A percentile compares a stretch with the other conserved stretches of the same genome.
These are phyloP conservation scores for Knipowitschia caucasica DNA, from an alignment of 2,797 vertebrate genomes.

Conservation along the genomic window DNA sequence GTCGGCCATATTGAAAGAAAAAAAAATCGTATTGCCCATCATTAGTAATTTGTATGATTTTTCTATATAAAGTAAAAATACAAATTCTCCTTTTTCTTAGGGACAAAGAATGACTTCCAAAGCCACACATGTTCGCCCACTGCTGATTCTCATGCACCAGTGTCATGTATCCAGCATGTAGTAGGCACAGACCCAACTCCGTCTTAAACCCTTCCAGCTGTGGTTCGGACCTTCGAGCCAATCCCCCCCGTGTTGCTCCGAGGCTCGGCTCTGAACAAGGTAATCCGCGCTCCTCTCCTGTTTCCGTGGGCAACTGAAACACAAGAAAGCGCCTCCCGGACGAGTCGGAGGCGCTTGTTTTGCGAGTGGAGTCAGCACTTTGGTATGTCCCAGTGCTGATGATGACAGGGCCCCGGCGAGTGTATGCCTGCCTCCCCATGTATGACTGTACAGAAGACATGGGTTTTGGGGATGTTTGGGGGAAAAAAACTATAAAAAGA, in stretches of 20 bases:
- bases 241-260: constrained; percentile 13
- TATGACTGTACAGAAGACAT: background rate
- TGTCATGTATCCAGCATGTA: background rate
- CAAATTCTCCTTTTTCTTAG: background rate
- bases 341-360: constrained; percentile 65
- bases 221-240: constrained; percentile 6
- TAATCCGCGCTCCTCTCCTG: constrained; percentile 48
- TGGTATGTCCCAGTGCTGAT: constrained; percentile 59
- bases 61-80: no score
- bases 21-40: no score
- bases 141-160: background rate
- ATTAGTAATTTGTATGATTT: no score
- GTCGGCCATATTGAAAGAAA: no score
- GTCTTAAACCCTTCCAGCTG: constrained; percentile 27
- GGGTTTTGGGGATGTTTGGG: background rate
- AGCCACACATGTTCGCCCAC: background rate
- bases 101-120: background rate
- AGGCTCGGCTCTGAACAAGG: constrained; percentile 34
- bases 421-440: constrained; percentile 39
- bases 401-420: constrained; percentile 55
- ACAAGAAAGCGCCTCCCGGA: constrained; percentile 70
- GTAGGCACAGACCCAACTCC: background rate
- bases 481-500: background rate
- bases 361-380: constrained; percentile 58
- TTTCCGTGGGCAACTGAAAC: constrained; percentile 52